Evolutionary conservation across 2,888 invertebrate genomes (phyloP), one percentile per base, ranked within the genome.

Genomic region (Brachynemurus nebulosus): DNA sequence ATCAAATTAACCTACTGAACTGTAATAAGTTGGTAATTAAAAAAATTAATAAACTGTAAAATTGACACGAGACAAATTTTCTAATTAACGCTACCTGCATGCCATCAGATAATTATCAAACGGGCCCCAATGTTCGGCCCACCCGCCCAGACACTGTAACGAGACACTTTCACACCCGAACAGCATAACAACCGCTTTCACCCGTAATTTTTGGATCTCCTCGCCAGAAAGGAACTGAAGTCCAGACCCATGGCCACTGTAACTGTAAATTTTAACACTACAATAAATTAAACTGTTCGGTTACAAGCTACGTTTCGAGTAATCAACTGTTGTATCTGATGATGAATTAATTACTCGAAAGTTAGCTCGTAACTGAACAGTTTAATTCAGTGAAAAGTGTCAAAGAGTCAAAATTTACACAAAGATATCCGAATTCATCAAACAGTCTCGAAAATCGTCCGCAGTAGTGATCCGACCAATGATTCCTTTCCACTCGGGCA

Each of bases 231-330:
- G 61, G 54, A 71, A 76, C 54, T 75, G 73, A 34, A 70, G 62
- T 1, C 81, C 81, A 47, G 72, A 71, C 3, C 81, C 80, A 59
- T 84, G 82, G 18, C 82, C 83, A 55, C 71, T 72, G 59, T 80
- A 83, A 12, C 79, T 79, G 55, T 38, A 57, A 45, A n/a, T n/a
- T n/a, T n/a, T n/a, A n/a, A n/a, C n/a, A n/a, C n/a, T n/a, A n/a
- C n/a, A n/a, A n/a, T n/a, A n/a, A n/a, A n/a, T n/a, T n/a, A n/a
- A n/a, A n/a, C n/a, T n/a, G n/a, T n/a, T n/a, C n/a, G n/a, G n/a
- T n/a, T n/a, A n/a, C 30, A 30, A 30, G 14, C n/a, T 5, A 30
- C 14, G 2, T 30, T 14, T 4, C 3, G 14, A 30, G n/a, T 30
- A 5, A 30, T 30, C 14, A 30, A 30, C 8, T 12, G 30, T 30